These are phyloP conservation scores for Chloroceryle aenea DNA, from an alignment of 2,113 vertebrate genomes.

Conservation along the genomic window DNA sequence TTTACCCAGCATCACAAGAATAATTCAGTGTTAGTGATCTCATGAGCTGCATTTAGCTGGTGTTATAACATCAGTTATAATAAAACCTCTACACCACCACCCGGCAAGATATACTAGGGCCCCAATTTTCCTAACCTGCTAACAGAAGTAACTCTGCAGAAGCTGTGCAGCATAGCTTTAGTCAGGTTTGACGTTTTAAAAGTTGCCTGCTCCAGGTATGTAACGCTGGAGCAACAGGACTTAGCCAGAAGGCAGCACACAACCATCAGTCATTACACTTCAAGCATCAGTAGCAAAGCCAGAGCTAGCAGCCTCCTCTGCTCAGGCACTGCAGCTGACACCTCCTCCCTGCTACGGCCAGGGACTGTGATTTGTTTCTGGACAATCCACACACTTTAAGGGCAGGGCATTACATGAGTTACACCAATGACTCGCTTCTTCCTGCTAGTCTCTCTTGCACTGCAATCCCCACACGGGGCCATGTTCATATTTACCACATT, in stretches of 20 bases:
- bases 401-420: accelerated
- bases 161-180: neutral
- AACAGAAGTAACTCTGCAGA: neutral
- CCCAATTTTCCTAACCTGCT: accelerated
- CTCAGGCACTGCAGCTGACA: neutral
- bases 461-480: neutral
- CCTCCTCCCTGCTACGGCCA: neutral
- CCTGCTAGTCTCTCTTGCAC: neutral
- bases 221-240: neutral
- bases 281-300: neutral
- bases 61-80: neutral
- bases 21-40: neutral
- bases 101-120: accelerated
- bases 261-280: neutral
- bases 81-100: neutral
- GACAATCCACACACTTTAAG: neutral
- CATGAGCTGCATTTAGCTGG: neutral
- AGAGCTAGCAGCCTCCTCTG: neutral
- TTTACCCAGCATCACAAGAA: neutral
- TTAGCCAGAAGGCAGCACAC: neutral
- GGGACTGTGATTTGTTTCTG: neutral
- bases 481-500: accelerated
- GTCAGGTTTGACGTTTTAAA: neutral
- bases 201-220: neutral
- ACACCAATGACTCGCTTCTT: neutral